Conservation (phyloP, 2,888 invertebrate genomes). For the Dione vanillae region DNA sequence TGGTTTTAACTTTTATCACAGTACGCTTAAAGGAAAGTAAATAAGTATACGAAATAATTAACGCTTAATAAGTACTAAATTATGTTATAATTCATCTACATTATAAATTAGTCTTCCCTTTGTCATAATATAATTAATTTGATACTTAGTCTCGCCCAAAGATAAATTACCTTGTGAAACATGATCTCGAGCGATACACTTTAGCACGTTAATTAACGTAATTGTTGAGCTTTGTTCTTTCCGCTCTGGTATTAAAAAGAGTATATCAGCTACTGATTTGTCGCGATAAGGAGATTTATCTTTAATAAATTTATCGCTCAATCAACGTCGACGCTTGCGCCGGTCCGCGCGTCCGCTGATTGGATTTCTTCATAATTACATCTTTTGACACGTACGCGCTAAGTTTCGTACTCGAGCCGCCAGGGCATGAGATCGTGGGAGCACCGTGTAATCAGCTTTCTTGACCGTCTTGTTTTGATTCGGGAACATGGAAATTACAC, state of each 20-base stretch:
- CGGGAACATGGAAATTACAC: constrained; percentile 60
- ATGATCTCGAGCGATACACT: constrained; percentile 7
- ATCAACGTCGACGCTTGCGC: constrained; percentile 63
- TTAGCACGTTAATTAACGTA: constrained; percentile 42
- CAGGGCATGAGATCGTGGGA: constrained; percentile 82
- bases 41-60: neutral
- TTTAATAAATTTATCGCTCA: constrained; percentile 79
- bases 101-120: neutral
- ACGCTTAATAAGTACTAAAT: neutral
- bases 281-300: constrained; percentile 78
- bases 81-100: neutral
- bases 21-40: constrained; percentile 51
- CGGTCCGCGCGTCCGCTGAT: constrained; percentile 66
- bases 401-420: constrained; percentile 79
- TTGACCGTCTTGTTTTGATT: constrained; percentile 78
- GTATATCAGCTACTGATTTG: constrained; percentile 75
- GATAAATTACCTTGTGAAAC: constrained; percentile 10
- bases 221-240: constrained; percentile 47
- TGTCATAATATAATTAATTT: constrained; percentile 12
- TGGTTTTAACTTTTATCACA: constrained; percentile 57
- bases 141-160: neutral
- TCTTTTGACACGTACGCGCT: constrained; percentile 83
- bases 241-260: constrained; percentile 53
- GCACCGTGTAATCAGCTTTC: constrained; percentile 82
- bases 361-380: constrained; percentile 84